Percentiles rank a stretch among this genome's conserved stretches.
phyloP scores from a whole-genome alignment of 2,888 invertebrate species.

The Sinelater perroti region DNA sequence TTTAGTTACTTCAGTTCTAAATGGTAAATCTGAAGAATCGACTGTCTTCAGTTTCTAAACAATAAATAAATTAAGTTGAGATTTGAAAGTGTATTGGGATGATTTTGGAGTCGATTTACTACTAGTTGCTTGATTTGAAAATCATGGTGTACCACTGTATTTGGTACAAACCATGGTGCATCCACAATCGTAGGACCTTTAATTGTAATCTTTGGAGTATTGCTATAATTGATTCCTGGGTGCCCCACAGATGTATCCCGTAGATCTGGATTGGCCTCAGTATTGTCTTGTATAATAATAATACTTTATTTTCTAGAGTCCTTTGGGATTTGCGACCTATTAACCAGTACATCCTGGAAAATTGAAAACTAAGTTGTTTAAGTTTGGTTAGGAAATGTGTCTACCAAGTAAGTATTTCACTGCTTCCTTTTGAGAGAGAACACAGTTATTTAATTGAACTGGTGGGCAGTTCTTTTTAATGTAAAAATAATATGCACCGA shows the following conservation, averaged over 20 bases:
- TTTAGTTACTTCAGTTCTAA: too few species aligned
- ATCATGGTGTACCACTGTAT: neutral
- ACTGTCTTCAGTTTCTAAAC: too few species aligned
- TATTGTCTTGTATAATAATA: neutral
- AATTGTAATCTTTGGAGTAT: neutral
- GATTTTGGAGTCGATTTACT: too few species aligned
- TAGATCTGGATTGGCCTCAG: neutral
- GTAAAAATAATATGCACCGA: neutral
- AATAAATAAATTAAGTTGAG: too few species aligned
- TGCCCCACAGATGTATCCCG: constrained; percentile 1
- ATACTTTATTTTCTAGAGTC: neutral
- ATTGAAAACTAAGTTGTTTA: neutral
- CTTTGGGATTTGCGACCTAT: neutral
- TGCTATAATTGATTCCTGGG: neutral
- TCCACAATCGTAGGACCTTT: neutral
- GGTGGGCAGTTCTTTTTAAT: neutral
- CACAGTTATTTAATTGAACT: neutral
- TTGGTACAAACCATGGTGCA: constrained; percentile 12
- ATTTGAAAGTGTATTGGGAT: too few species aligned
- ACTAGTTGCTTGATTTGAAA: neutral
- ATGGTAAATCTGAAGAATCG: too few species aligned
- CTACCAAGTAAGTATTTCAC: neutral
- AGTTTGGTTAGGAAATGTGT: neutral
- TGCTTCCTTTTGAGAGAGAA: neutral
- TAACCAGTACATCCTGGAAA: neutral